phyloP scores from a whole-genome alignment of 2,888 invertebrate species.

The Lasioglossum zephyrum region DNA sequence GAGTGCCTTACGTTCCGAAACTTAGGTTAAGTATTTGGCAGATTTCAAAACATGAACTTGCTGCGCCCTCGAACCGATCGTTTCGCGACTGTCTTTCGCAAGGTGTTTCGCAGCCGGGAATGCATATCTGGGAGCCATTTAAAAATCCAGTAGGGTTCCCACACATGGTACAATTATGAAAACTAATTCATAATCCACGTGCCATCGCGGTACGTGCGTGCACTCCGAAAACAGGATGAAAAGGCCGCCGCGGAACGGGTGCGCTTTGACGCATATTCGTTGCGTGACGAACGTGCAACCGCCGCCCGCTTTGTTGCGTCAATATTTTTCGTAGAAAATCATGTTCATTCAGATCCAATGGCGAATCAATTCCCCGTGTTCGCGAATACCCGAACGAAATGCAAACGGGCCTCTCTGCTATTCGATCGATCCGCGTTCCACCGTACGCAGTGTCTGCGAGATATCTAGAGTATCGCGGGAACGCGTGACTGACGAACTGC shows the following conservation, averaged over 20 bases:
- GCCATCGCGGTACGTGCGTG: slow-evolving; percentile 8
- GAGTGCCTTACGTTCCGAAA: background rate
- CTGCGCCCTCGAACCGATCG: background rate
- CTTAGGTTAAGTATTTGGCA: slow-evolving; percentile 43
- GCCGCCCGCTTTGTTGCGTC: background rate
- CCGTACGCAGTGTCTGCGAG: slow-evolving; percentile 5
- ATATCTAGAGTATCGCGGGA: slow-evolving; percentile 20
- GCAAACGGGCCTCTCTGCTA: slow-evolving; percentile 29
- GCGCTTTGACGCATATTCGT: background rate
- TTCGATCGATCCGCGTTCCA: slow-evolving; percentile 39
- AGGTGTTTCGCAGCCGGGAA: background rate
- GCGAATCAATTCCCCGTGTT: slow-evolving; percentile 24
- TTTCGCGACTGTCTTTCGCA: background rate
- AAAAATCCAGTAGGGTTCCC: background rate
- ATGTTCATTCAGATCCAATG: slow-evolving; percentile 13
- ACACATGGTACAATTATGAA: slow-evolving; percentile 6
- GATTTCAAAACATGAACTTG: slow-evolving; percentile 13
- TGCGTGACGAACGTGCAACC: background rate
- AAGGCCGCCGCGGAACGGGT: background rate
- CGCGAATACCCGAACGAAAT: slow-evolving; percentile 14
- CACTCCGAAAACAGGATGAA: background rate
- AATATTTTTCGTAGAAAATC: slow-evolving; percentile 18
- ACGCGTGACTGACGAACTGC: slow-evolving; percentile 20
- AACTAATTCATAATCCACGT: slow-evolving; percentile 40
- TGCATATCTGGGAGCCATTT: background rate